These are phyloP conservation scores for Oreochromis niloticus DNA, from an alignment of 2,113 vertebrate species.

Conservation along the genomic window DNA sequence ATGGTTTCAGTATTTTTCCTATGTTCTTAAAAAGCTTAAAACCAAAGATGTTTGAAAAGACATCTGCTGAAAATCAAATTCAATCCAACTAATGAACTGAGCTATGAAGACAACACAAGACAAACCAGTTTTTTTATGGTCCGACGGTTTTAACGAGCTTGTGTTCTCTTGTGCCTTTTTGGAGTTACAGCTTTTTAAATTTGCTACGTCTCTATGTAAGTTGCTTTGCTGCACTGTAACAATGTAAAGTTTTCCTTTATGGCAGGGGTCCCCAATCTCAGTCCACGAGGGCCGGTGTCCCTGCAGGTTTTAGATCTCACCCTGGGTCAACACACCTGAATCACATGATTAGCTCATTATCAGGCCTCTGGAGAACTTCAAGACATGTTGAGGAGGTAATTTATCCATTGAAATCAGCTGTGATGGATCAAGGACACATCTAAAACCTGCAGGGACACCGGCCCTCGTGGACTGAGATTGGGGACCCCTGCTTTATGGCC, in stretches of 20 bases:
- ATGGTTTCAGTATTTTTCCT: not conserved
- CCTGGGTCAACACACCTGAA: too few relatives aligned
- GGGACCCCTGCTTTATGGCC: not conserved
- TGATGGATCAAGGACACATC: too few relatives aligned
- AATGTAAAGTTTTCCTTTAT: rapidly evolving
- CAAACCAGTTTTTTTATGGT: not conserved
- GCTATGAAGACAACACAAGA: not conserved
- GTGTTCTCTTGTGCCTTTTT: not conserved
- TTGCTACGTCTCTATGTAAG: not conserved
- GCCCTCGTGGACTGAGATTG: too few relatives aligned
- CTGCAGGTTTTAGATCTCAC: too few relatives aligned
- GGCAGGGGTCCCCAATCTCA: too few relatives aligned
- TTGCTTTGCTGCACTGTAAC: not conserved
- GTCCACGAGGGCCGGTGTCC: too few relatives aligned
- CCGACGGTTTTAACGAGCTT: not conserved
- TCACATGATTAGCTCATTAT: too few relatives aligned
- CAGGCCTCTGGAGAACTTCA: too few relatives aligned
- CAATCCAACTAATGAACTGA: not conserved
- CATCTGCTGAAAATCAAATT: not conserved
- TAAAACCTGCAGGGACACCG: too few relatives aligned
- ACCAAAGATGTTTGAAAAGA: not conserved
- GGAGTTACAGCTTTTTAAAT: not conserved
- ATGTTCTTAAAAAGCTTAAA: not conserved
- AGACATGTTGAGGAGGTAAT: too few relatives aligned
- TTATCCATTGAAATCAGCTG: too few relatives aligned